Evolutionary conservation across 2,113 vertebrate species (phyloP).

Genomic region (Dromiciops gliroides): DNA sequence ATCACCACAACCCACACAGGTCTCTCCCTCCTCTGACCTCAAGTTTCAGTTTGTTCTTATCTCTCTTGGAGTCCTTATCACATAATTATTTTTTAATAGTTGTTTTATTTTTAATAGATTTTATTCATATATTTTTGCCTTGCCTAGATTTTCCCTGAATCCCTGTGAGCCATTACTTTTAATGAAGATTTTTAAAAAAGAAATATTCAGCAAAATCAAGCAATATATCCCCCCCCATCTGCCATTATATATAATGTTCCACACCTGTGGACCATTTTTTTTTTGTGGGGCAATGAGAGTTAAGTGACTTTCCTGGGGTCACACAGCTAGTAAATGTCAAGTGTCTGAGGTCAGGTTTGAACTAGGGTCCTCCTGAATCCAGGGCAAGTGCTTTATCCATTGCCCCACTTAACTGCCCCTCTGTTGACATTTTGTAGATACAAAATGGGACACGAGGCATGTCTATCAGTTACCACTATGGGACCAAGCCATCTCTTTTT

Average conservation of each 20-base stretch:
- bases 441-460: background rate
- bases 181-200: background rate
- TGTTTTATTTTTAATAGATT: background rate
- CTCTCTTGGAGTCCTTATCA: background rate
- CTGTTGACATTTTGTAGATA: background rate
- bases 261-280: background rate
- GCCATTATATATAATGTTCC: background rate
- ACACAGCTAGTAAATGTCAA: too few relatives aligned
- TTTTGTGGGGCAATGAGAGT: too few relatives aligned
- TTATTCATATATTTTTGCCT: background rate
- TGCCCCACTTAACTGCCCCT: too few relatives aligned
- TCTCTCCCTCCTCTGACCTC: background rate
- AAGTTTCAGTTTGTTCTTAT: background rate
- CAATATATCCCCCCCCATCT: background rate
- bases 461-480: background rate
- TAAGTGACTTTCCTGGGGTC: too few relatives aligned
- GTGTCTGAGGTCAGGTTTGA: too few relatives aligned
- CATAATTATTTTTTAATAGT: background rate
- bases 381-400: too few relatives aligned
- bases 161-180: background rate
- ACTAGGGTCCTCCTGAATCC: too few relatives aligned
- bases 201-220: background rate
- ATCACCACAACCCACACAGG: background rate
- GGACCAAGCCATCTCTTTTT: background rate
- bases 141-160: background rate